Conservation (phyloP, 1,140 invertebrate species). For the Lanistes nyassanus region DNA sequence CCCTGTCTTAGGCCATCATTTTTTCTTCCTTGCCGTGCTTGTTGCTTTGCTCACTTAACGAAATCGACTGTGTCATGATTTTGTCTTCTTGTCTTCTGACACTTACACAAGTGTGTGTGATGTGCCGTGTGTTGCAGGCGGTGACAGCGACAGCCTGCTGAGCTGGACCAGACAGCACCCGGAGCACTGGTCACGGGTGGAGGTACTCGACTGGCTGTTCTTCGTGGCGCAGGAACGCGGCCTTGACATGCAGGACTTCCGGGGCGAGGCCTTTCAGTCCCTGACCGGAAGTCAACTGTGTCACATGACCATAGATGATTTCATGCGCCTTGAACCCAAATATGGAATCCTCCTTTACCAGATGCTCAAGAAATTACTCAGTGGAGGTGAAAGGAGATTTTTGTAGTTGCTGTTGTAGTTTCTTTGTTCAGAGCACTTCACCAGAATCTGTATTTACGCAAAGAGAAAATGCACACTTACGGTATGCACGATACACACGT, state of each 20-base stretch:
- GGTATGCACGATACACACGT: background rate
- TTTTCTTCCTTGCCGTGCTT: too few relatives aligned
- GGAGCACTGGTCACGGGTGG: slow-evolving; percentile 47
- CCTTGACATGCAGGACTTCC: slow-evolving; percentile 48
- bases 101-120: background rate
- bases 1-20: too few relatives aligned
- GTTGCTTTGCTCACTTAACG: too few relatives aligned
- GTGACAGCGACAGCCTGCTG: slow-evolving; percentile 26
- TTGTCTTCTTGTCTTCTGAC: too few relatives aligned
- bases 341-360: slow-evolving; percentile 52
- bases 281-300: slow-evolving; percentile 53
- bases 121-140: background rate
- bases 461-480: slow-evolving; percentile 6
- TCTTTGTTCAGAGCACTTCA: too few relatives aligned
- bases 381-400: slow-evolving; percentile 39
- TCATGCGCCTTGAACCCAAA: slow-evolving; percentile 47
- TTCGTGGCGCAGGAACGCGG: slow-evolving; percentile 44
- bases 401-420: slow-evolving; percentile 26
- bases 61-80: too few relatives aligned
- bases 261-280: slow-evolving; percentile 57
- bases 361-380: slow-evolving; percentile 40
- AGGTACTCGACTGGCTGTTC: slow-evolving; percentile 59
- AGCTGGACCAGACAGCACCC: slow-evolving; percentile 53
- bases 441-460: too few relatives aligned
- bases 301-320: slow-evolving; percentile 51